Percentiles rank a stretch among this genome's conserved stretches.
phyloP scores from a whole-genome alignment of 2,797 vertebrate species.

The Sebastolobus altivelis region DNA sequence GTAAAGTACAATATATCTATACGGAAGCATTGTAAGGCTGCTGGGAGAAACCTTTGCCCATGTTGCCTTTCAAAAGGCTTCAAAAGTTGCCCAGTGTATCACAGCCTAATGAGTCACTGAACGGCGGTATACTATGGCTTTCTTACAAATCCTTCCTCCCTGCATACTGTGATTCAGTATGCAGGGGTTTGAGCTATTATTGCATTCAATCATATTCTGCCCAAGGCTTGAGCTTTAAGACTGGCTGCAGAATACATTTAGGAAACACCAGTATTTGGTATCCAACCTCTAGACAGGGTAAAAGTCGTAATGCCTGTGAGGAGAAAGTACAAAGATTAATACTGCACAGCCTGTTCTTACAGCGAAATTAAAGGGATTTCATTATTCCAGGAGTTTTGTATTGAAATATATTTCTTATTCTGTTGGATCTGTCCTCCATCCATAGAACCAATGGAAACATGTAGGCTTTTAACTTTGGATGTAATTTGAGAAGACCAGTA shows the following conservation, averaged over 20 bases:
- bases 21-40: background rate
- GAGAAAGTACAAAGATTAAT: background rate
- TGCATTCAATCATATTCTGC: slow-evolving; percentile 42
- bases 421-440: background rate
- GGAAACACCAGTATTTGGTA: slow-evolving; percentile 11
- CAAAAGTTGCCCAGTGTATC: slow-evolving; percentile 18
- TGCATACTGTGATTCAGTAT: slow-evolving; percentile 30
- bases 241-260: slow-evolving; percentile 27
- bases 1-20: background rate
- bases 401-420: background rate
- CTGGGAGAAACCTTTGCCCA: background rate
- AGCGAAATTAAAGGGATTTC: background rate
- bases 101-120: slow-evolving; percentile 31
- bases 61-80: slow-evolving; percentile 29
- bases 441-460: background rate
- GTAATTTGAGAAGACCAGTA: background rate
- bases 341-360: background rate
- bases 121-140: slow-evolving; percentile 12
- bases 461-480: background rate
- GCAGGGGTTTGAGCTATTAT: slow-evolving; percentile 38
- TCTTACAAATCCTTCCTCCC: slow-evolving; percentile 41
- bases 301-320: slow-evolving; percentile 4
- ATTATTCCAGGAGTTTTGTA: background rate
- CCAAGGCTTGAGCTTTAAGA: slow-evolving; percentile 45
- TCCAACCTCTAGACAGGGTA: background rate